A percentile compares a stretch with the other conserved stretches of the same genome.
Conservation (phyloP, 2,797 vertebrate species). For the Scomberomorus guttatus region DNA sequence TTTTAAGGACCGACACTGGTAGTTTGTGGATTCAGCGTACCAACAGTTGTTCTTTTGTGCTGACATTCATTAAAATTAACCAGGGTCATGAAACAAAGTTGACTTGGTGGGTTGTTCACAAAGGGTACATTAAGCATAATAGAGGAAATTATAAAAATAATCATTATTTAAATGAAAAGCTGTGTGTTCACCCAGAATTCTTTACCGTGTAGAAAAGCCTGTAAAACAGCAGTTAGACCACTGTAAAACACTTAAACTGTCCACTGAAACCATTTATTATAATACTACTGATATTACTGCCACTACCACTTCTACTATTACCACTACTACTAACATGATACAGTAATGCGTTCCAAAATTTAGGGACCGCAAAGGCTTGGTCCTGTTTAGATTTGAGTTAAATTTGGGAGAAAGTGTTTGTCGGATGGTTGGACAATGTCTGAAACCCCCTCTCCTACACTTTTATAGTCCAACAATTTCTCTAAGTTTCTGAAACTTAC, state of each 20-base stretch:
- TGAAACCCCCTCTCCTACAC: neutral
- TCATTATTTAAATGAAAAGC: slow-evolving; percentile 20
- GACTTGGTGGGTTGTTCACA: slow-evolving; percentile 18
- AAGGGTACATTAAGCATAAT: neutral
- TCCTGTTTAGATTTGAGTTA: neutral
- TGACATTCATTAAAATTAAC: slow-evolving; percentile 33
- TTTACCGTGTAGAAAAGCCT: neutral
- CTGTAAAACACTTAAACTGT: neutral
- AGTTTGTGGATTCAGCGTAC: slow-evolving; percentile 34
- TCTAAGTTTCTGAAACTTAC: neutral
- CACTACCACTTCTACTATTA: too few species aligned
- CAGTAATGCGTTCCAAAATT: neutral
- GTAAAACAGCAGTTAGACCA: neutral
- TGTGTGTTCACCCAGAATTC: neutral
- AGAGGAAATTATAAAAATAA: slow-evolving; percentile 1
- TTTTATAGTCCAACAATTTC: neutral
- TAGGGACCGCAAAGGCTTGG: neutral
- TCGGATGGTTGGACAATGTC: too few species aligned
- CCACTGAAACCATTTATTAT: neutral
- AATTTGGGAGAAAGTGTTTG: too few species aligned
- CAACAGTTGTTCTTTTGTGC: slow-evolving; percentile 20
- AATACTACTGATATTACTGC: neutral
- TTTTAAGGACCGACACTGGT: slow-evolving; percentile 20
- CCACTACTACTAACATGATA: too few species aligned
- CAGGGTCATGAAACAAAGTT: neutral